Percentiles rank a stretch among this genome's conserved stretches.
Conservation (phyloP, 2,797 vertebrate genomes). For the Moxostoma hubbsi region DNA sequence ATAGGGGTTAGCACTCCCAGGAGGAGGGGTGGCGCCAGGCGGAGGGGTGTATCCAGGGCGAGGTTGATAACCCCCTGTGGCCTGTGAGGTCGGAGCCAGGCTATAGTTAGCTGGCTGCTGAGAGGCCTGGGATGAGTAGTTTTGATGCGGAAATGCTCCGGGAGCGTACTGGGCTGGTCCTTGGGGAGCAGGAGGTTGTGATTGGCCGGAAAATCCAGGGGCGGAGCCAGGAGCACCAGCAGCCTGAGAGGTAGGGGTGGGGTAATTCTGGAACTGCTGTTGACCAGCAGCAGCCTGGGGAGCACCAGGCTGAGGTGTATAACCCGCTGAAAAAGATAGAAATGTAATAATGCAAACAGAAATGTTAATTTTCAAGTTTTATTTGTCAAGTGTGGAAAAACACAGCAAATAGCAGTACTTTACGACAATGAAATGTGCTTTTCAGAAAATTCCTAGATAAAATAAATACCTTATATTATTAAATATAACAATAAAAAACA, state of each 20-base stretch:
- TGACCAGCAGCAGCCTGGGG: constrained; percentile 82
- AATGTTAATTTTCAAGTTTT: neutral
- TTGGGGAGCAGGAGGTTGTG: constrained; percentile 83
- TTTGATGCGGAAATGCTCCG: constrained; percentile 88
- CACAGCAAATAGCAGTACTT: neutral
- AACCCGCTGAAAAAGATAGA: constrained; percentile 79
- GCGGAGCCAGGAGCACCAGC: constrained; percentile 73
- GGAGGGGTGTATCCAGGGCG: constrained; percentile 89
- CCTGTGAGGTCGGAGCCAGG: constrained; percentile 84
- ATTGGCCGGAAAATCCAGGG: constrained; percentile 67
- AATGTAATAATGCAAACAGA: no score
- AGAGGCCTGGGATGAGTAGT: constrained; percentile 89
- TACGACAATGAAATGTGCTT: no score
- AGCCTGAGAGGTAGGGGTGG: constrained; percentile 85
- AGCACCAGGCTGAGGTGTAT: constrained; percentile 82
- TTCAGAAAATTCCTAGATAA: no score
- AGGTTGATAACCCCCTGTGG: constrained; percentile 84
- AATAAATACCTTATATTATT: no score
- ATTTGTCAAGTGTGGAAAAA: neutral
- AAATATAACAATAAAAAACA: no score
- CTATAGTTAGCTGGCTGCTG: constrained; percentile 89
- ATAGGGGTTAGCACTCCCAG: constrained; percentile 90
- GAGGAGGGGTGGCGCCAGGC: constrained; percentile 88
- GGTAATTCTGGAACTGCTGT: constrained; percentile 94
- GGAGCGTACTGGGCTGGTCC: constrained; percentile 87